Evolutionary conservation across 2,113 vertebrate genomes (phyloP), one percentile per base, ranked within the genome.

Genomic region (Reinhardtius hippoglossoides): DNA sequence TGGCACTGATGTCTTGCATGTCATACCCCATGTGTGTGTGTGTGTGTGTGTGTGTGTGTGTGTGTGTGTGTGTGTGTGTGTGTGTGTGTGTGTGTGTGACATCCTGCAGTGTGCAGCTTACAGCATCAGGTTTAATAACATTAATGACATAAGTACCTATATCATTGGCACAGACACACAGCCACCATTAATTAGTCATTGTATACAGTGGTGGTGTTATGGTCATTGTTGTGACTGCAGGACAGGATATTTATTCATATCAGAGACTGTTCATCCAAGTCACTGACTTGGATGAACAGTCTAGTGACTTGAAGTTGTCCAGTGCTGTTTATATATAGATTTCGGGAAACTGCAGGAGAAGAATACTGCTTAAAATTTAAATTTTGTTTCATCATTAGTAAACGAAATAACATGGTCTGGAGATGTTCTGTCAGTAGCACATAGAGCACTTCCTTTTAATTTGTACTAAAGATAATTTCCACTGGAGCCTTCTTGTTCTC

Each of bases 141-240:
- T 21, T 3, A 16, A 18, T 27, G 16, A 62, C 20, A 18, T 14
- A 13, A 46, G 23, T 37, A 16, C 7, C 4, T 8, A 63, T 27
- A 12, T 78, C 60, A 55, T 54, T 55, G 46, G n/a, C 63, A 20
- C 44, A 31, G 74, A 66, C 69, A 81, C 7, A 59, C 56, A 55
- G 54, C 18, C 70, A 63, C 10, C 64, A 59, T 63, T 6, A 0
- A 67, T 85, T 54, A 66, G 14, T 66, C 60, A 74, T 5, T 31
- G 6, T 6, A 37, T 9, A 9, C 35, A 37, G 35, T 37, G 44
- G 44, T 50, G 48, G 48, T 18, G 48, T 50, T 44, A 14, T 44
- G 42, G 37, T 35, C 26, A 3, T 9, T 44, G 18, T 31, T 15
- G 0, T 46, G 23, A 16, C 16, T 60, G 48, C 46, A 44, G 57